A percentile compares a stretch with the other conserved stretches of the same genome.
Conservation (phyloP, 2,888 invertebrate genomes). For the Psylliodes chrysocephalus region DNA sequence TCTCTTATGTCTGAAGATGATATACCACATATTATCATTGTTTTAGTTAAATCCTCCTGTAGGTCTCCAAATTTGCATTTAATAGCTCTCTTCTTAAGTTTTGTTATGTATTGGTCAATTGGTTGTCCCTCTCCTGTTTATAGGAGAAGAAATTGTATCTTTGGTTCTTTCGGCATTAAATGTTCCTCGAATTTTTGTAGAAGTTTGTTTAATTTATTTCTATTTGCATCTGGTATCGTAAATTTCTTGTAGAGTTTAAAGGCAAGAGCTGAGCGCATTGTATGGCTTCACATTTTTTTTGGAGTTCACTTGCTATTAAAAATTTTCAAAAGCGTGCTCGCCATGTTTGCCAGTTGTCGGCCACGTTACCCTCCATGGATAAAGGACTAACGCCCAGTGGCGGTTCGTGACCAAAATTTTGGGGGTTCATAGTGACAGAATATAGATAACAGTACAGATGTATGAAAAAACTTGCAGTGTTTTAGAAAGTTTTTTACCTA, state of each 20-base stretch:
- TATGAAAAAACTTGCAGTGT: too few relatives aligned
- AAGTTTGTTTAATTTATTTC: neutral
- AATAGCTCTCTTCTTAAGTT: slow-evolving; percentile 41
- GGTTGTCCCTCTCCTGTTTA: slow-evolving; percentile 41
- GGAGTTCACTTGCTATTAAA: slow-evolving; percentile 39
- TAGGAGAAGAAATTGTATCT: slow-evolving; percentile 43
- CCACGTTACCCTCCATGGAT: neutral
- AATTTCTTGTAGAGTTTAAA: slow-evolving; percentile 26
- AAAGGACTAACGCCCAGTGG: slow-evolving; percentile 8
- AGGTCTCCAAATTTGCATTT: slow-evolving; percentile 9
- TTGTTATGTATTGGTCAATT: slow-evolving; percentile 45
- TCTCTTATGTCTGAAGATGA: slow-evolving; percentile 34
- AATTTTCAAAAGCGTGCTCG: slow-evolving; percentile 41
- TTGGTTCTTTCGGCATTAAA: slow-evolving; percentile 45
- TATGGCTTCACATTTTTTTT: slow-evolving; percentile 41
- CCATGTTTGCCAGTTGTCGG: slow-evolving; percentile 43
- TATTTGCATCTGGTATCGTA: neutral
- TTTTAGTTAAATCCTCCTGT: neutral
- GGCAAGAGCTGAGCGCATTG: slow-evolving; percentile 47
- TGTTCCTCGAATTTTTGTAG: too few relatives aligned
- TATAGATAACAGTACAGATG: too few relatives aligned
- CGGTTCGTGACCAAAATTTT: too few relatives aligned
- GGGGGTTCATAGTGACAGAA: too few relatives aligned
- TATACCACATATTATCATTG: neutral
- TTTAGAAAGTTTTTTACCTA: too few relatives aligned